These are phyloP conservation scores for Cydia strobilella DNA, from an alignment of 1,140 invertebrate genomes.

Conservation along the genomic window DNA sequence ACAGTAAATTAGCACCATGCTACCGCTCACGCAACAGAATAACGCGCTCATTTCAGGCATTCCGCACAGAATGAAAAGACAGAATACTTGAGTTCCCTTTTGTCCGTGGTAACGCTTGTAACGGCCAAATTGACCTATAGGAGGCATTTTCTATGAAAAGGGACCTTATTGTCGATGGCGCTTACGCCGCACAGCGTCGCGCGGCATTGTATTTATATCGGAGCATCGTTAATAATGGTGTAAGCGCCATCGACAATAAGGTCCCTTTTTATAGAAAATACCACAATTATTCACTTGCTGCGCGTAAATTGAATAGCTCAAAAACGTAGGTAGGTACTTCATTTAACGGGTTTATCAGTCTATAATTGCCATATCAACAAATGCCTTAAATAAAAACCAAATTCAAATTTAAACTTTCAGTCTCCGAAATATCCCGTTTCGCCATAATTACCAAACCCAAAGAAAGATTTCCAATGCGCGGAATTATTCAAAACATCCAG, in stretches of 20 bases:
- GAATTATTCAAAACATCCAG: conserved; percentile 46
- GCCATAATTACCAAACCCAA: conserved; percentile 23
- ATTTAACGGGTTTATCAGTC: no score
- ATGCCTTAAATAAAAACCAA: background rate
- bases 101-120: background rate
- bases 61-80: background rate
- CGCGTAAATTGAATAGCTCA: no score
- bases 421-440: background rate
- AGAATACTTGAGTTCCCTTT: background rate
- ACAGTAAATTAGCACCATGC: conserved; percentile 3
- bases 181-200: no score
- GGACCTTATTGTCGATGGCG: no score
- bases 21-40: background rate
- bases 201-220: no score
- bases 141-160: no score
- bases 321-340: no score
- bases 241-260: no score
- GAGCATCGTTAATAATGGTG: no score
- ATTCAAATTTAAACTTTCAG: background rate
- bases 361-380: no score
- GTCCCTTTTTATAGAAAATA: no score
- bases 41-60: conserved; percentile 12
- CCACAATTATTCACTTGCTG: no score
- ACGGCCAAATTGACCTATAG: conserved; percentile 1
- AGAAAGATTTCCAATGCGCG: conserved; percentile 34